Evolutionary conservation across 2,888 invertebrate species (phyloP).

Genomic region (Conistra vaccinii): DNA sequence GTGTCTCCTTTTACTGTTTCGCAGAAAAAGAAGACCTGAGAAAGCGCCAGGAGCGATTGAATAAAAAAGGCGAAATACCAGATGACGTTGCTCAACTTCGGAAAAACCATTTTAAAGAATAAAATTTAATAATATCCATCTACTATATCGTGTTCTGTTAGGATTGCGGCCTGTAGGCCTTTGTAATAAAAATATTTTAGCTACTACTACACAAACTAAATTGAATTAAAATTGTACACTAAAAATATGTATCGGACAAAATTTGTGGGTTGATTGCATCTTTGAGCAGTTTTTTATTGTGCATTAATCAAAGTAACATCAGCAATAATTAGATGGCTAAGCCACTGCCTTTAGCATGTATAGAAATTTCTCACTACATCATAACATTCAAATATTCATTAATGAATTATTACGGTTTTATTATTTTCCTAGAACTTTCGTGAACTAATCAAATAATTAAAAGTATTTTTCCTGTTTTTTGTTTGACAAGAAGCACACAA

Average conservation of each 20-base stretch:
- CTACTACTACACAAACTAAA: neutral
- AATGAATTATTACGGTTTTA: too few species aligned
- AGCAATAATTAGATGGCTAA: too few species aligned
- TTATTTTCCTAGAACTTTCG: too few species aligned
- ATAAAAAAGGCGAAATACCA: neutral
- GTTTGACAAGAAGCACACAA: too few species aligned
- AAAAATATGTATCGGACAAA: neutral
- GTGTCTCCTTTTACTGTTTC: neutral
- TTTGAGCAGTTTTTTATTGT: too few species aligned
- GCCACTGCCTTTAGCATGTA: too few species aligned
- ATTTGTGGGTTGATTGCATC: neutral
- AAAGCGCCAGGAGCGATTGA: neutral
- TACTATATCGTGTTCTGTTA: neutral
- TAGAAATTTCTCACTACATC: too few species aligned
- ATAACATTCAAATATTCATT: too few species aligned
- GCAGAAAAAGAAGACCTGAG: neutral
- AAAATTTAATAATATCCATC: neutral
- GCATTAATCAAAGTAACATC: too few species aligned
- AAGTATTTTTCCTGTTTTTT: too few species aligned
- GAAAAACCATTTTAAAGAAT: neutral
- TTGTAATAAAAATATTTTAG: neutral
- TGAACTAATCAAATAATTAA: too few species aligned
- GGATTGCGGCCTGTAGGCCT: neutral
- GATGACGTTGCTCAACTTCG: too few species aligned
- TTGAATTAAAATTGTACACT: neutral